Conservation (phyloP, 2,797 vertebrate genomes). For the Melanotaenia nigrans region DNA sequence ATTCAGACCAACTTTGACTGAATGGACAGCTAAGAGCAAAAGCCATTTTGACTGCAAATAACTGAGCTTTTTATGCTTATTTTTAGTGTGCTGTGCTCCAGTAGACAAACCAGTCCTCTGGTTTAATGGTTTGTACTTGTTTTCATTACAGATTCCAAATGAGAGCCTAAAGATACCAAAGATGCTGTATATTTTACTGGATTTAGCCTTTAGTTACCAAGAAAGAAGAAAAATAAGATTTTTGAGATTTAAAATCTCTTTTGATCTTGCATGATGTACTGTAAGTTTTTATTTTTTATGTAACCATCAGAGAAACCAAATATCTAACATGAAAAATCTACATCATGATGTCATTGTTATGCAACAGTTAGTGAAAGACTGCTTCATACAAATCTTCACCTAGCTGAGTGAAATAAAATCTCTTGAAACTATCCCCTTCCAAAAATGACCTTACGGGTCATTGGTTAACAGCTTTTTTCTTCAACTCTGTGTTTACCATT, state of each 20-base stretch:
- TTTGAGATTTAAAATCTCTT: too few relatives aligned
- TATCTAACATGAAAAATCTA: background rate
- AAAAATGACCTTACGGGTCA: background rate
- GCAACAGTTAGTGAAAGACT: background rate
- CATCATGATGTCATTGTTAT: background rate
- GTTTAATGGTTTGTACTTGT: background rate
- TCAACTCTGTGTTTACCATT: background rate
- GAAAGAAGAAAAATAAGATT: background rate
- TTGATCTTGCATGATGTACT: too few relatives aligned
- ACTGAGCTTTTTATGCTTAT: slow-evolving; percentile 21
- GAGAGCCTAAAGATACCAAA: background rate
- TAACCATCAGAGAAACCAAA: background rate
- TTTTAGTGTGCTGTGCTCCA: slow-evolving; percentile 40
- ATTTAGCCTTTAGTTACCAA: background rate
- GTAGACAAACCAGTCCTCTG: background rate
- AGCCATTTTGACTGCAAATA: slow-evolving; percentile 35
- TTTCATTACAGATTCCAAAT: slow-evolving; percentile 4
- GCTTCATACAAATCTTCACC: background rate
- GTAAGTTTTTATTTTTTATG: background rate
- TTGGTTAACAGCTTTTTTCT: background rate
- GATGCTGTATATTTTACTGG: background rate
- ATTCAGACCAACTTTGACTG: slow-evolving; percentile 40
- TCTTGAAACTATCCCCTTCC: background rate
- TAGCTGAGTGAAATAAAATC: too few relatives aligned
- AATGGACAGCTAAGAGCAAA: slow-evolving; percentile 47